Base-by-base conservation (phyloP, 2,113 vertebrate genomes). In the Pseudorectes ferrugineus region DNA sequence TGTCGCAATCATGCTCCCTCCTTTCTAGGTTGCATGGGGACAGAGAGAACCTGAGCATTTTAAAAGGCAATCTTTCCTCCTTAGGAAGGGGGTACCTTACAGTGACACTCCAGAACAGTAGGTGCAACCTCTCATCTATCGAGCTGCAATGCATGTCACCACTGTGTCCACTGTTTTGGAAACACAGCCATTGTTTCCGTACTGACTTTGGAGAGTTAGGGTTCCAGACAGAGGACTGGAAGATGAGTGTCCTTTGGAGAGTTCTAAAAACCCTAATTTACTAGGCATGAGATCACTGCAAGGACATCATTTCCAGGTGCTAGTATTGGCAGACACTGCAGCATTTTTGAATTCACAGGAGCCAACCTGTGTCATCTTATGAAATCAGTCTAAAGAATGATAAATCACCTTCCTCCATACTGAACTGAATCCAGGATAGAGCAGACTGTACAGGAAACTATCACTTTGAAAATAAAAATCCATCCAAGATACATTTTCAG, bases 401-500 rank as follows among this genome's bases (percentile, higher is more conserved):
- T 62, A 79, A 80, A 94, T 92, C 88, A 51, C 33, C 29, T 85
- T 82, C 22, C 25, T 78, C 45, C 0, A 2, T 82, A 48, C 54
- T 94, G 87, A 95, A 85, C 33, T 66, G 38, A 54, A 85, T 96
- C 94, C 90, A 96, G 35, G 38, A 85, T 35, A 36, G 54, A 54
- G 62, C 40, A 81, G 62, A 89, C 36, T 76, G 66, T 42, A 89
- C 62, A 91, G 89, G 70, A 91, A 95, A 87, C 26, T 65, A 70
- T 57, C 67, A 85, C 25, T 72, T 89, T 6, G 35, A 57, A 72
- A 85, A 81, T 81, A 58, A 86, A 91, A 73, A 85, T 31, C 46
- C 14, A 68, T 82, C 65, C 81, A 65, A 76, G 33, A 31, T 46
- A 58, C 31, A 58, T 88, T 74, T 90, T 67, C 75, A 86, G 65